phyloP scores from a whole-genome alignment of 2,113 vertebrate species.

The Cyanoliseus patagonus region DNA sequence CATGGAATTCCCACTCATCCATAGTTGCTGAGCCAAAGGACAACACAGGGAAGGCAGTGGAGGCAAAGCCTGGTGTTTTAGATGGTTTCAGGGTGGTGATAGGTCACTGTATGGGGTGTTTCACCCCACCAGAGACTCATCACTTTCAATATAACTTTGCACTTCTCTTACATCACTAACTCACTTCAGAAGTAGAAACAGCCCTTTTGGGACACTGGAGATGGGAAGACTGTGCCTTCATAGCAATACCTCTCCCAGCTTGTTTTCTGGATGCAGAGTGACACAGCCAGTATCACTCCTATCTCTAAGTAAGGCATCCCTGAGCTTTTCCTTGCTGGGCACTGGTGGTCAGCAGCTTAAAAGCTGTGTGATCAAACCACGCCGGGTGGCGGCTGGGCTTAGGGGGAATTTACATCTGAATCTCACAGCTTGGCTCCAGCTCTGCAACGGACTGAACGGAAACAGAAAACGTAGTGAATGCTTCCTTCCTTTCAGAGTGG shows the following conservation, averaged over 20 bases:
- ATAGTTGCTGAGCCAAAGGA: background rate
- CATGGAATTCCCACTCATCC: background rate
- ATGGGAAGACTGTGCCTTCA: background rate
- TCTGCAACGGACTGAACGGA: background rate
- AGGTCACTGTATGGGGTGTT: rapidly evolving
- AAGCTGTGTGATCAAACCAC: background rate
- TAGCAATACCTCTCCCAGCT: background rate
- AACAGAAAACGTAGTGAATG: background rate
- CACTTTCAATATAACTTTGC: background rate
- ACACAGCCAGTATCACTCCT: background rate
- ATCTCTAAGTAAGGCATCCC: background rate
- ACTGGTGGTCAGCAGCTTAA: background rate
- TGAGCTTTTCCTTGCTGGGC: background rate
- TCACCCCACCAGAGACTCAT: background rate
- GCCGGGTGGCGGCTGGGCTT: background rate
- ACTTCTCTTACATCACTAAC: background rate
- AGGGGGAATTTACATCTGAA: slow-evolving; percentile 51
- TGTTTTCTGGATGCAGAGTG: background rate
- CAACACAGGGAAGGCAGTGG: rapidly evolving
- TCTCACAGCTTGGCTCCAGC: slow-evolving; percentile 52
- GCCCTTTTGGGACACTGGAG: background rate
- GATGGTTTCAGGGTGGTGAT: background rate
- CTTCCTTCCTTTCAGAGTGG: background rate
- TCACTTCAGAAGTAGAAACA: background rate
- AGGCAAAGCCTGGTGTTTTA: background rate